Conservation (phyloP, 1,140 invertebrate species). For the Dendroctonus ponderosae region DNA sequence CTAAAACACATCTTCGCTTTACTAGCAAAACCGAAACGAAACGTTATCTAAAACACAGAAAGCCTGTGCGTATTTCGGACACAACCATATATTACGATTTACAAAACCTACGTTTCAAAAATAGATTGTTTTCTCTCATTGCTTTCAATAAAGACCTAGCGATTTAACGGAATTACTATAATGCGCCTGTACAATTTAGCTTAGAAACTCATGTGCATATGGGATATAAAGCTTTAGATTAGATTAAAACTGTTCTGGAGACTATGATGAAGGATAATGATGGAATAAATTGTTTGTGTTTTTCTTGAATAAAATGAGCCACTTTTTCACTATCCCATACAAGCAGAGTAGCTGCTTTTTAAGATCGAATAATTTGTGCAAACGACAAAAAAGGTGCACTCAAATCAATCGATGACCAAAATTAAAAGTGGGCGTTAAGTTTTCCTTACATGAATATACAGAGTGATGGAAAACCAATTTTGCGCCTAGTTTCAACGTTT, state of each 20-base stretch:
- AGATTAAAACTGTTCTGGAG: neutral
- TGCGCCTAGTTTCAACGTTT: too few species aligned
- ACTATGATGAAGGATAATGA: neutral
- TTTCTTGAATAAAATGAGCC: neutral
- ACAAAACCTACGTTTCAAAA: slow-evolving; percentile 40
- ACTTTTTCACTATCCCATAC: neutral
- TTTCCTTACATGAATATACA: too few species aligned
- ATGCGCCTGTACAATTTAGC: slow-evolving; percentile 4
- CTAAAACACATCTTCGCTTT: slow-evolving; percentile 23
- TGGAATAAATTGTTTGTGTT: neutral
- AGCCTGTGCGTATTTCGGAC: slow-evolving; percentile 36
- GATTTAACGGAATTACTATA: slow-evolving; percentile 14
- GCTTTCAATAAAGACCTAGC: neutral
- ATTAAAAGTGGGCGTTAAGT: too few species aligned
- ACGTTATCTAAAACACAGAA: slow-evolving; percentile 20
- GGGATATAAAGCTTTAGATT: too few species aligned
- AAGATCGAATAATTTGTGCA: too few species aligned
- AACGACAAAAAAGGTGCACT: too few species aligned
- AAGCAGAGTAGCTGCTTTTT: neutral
- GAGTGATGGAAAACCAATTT: too few species aligned
- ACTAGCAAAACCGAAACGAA: too few species aligned
- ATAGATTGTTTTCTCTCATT: slow-evolving; percentile 5
- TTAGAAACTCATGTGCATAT: neutral
- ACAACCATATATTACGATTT: slow-evolving; percentile 40
- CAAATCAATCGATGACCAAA: too few species aligned